Percentiles rank a stretch among this genome's conserved stretches.
Conservation (phyloP, 2,113 vertebrate species). For the Halcyon malimbica region DNA sequence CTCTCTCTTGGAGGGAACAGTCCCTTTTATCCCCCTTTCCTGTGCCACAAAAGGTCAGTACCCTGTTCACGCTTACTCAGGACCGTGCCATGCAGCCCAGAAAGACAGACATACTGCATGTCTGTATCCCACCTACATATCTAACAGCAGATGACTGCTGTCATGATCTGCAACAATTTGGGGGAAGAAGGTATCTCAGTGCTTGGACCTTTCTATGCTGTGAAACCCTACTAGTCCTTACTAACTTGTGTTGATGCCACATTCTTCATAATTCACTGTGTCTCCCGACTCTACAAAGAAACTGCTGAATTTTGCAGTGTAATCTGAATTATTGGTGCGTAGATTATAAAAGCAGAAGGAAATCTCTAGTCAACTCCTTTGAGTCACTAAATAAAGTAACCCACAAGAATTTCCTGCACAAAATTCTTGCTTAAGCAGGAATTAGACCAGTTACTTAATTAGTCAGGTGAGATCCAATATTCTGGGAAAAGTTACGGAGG, state of each 20-base stretch:
- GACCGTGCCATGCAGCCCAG: background rate
- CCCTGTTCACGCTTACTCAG: background rate
- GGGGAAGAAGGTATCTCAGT: background rate
- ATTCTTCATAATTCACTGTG: background rate
- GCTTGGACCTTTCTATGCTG: background rate
- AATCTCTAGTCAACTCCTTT: background rate
- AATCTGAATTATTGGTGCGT: background rate
- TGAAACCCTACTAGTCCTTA: background rate
- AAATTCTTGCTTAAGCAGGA: background rate
- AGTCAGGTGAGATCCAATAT: background rate
- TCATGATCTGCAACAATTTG: background rate
- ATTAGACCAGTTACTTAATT: background rate
- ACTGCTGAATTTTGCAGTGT: background rate
- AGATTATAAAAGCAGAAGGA: background rate
- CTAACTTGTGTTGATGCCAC: background rate
- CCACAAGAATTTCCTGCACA: background rate
- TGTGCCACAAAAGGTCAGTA: background rate
- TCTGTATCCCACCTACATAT: background rate
- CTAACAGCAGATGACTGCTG: background rate
- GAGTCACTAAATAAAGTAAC: background rate
- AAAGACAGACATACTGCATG: background rate
- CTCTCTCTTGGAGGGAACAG: background rate
- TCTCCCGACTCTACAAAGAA: background rate
- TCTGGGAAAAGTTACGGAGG: background rate
- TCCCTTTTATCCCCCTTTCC: background rate